phyloP scores from a whole-genome alignment of 2,113 vertebrate species.

The Asarcornis scutulata region DNA sequence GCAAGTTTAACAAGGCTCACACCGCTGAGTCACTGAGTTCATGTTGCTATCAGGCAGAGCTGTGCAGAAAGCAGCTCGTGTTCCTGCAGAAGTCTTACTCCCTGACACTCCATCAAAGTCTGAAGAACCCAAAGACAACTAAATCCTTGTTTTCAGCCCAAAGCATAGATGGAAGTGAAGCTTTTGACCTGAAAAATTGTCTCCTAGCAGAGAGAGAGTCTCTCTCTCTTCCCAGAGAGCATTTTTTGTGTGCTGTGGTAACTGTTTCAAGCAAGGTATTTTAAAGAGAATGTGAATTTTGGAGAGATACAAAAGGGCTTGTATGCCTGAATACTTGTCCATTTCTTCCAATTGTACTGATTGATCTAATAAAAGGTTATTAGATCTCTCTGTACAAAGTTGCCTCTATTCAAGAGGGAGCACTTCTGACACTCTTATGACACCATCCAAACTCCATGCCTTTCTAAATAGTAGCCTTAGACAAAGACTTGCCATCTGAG shows the following conservation, averaged over 20 bases:
- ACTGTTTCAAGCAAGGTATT: background rate
- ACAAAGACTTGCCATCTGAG: slow-evolving; percentile 14
- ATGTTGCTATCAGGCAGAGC: too few relatives aligned
- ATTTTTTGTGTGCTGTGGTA: background rate
- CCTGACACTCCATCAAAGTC: background rate
- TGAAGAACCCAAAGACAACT: background rate
- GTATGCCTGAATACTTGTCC: background rate
- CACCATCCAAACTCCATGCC: background rate
- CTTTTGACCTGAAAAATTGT: background rate
- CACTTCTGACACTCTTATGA: background rate
- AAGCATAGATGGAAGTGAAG: background rate
- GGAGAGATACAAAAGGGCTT: slow-evolving; percentile 3
- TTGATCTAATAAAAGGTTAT: slow-evolving; percentile 40
- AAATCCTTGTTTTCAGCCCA: background rate
- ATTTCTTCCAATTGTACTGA: background rate
- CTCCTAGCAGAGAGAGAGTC: background rate
- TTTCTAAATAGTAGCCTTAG: slow-evolving; percentile 10
- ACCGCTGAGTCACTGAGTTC: accelerated
- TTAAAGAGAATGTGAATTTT: slow-evolving; percentile 33
- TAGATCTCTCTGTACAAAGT: slow-evolving; percentile 17
- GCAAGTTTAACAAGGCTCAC: background rate
- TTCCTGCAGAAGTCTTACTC: background rate
- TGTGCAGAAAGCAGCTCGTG: accelerated
- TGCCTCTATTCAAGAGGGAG: background rate
- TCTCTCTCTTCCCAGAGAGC: background rate